Conservation (phyloP, 2,888 invertebrate genomes). For the Lasioglossum figueresi region DNA sequence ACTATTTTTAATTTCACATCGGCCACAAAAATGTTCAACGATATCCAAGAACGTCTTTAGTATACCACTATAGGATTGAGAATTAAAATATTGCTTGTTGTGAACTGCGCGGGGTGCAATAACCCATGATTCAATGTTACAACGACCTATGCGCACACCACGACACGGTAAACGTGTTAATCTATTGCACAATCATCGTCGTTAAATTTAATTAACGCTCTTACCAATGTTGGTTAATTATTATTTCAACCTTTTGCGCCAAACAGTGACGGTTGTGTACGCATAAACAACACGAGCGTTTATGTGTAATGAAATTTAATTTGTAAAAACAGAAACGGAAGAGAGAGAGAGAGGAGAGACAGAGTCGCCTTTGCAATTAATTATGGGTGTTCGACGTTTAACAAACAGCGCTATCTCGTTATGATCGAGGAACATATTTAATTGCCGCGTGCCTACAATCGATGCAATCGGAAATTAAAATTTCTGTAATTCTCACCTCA, state of each 20-base stretch:
- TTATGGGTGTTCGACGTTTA: background rate
- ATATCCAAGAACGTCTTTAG: too few species aligned
- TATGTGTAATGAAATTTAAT: background rate
- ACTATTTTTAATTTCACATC: too few species aligned
- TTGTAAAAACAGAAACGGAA: background rate
- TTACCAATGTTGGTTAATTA: slow-evolving; percentile 1
- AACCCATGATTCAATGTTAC: background rate
- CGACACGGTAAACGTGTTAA: background rate
- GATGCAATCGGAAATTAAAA: background rate
- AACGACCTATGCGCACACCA: too few species aligned
- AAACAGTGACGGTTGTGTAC: background rate
- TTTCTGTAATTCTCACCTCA: background rate
- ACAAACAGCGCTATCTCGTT: background rate
- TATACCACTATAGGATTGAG: background rate
- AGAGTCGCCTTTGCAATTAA: background rate
- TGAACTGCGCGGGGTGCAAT: background rate
- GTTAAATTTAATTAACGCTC: slow-evolving; percentile 3
- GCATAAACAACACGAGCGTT: background rate
- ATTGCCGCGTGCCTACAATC: background rate
- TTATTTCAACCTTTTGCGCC: background rate
- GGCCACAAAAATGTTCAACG: too few species aligned
- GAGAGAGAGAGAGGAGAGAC: background rate
- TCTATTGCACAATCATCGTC: background rate
- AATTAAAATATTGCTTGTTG: background rate
- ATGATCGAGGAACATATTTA: background rate